Conservation (phyloP, 2,888 invertebrate genomes). For the Eristalis arbustorum region DNA sequence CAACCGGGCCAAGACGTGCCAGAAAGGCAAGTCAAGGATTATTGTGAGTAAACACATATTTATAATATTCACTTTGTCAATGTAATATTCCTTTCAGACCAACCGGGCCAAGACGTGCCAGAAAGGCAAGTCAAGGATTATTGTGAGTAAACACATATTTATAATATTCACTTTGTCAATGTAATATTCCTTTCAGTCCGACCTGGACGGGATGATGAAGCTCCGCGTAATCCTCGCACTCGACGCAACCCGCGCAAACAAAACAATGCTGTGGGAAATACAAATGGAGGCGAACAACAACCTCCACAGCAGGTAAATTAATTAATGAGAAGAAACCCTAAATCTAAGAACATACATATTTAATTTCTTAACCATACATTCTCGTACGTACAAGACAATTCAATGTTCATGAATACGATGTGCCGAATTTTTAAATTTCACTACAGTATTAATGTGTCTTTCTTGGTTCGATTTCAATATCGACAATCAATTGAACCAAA, state of each 20-base stretch:
- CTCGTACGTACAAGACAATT: conserved; percentile 8
- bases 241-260: conserved; percentile 78
- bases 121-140: too few relatives aligned
- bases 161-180: conserved; percentile 2
- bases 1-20: too few relatives aligned
- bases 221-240: conserved; percentile 80
- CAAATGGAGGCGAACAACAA: conserved; percentile 78
- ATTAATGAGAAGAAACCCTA: conserved; percentile 50
- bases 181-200: conserved; percentile 59
- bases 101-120: too few relatives aligned
- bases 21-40: too few relatives aligned
- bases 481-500: too few relatives aligned
- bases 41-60: too few relatives aligned
- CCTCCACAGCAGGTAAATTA: conserved; percentile 79
- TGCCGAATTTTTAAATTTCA: not conserved
- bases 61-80: too few relatives aligned
- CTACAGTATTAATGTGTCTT: not conserved
- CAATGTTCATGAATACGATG: not conserved
- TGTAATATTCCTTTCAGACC: too few relatives aligned
- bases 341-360: conserved; percentile 1
- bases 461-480: conserved; percentile 19
- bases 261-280: conserved; percentile 74
- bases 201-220: conserved; percentile 76
- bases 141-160: not conserved
- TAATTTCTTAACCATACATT: conserved; percentile 31